Percentiles rank a stretch among this genome's conserved stretches.
These are phyloP conservation scores for Marmota flaviventris DNA, from an alignment of 2,113 vertebrate genomes.

Conservation along the genomic window DNA sequence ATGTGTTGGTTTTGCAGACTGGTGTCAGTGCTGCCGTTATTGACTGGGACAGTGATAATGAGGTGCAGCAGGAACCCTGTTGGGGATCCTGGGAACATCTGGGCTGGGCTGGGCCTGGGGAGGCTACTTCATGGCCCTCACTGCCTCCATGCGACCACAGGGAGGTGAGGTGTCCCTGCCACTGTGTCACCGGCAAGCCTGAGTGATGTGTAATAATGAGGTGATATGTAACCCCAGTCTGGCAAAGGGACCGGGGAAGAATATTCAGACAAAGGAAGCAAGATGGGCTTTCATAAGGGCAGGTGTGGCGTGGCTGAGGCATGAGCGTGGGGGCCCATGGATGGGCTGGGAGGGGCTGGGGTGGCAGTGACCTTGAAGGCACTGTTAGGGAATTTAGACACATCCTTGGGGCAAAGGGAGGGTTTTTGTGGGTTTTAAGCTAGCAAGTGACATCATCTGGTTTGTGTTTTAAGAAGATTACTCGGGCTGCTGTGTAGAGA, in stretches of 20 bases:
- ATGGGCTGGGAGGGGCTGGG: no score
- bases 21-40: slow-evolving; percentile 77
- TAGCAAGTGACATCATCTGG: not conserved
- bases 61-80: slow-evolving; percentile 61
- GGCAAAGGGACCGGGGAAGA: not conserved
- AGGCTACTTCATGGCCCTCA: slow-evolving; percentile 44
- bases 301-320: not conserved
- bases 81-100: slow-evolving; percentile 74
- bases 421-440: not conserved
- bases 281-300: not conserved
- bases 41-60: slow-evolving; percentile 80
- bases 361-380: not conserved
- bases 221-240: slow-evolving; percentile 17
- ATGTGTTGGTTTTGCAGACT: slow-evolving; percentile 84
- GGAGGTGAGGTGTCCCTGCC: slow-evolving; percentile 82
- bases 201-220: slow-evolving; percentile 87
- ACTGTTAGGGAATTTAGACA: rapidly evolving
- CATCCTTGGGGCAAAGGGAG: rapidly evolving
- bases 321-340: rapidly evolving
- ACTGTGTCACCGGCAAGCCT: slow-evolving; percentile 82
- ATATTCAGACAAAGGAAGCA: slow-evolving; percentile 69
- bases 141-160: slow-evolving; percentile 82
- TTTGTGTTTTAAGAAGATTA: not conserved
- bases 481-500: not conserved
- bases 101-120: slow-evolving; percentile 70